Base-by-base conservation (phyloP, 2,113 vertebrate species). In the Proteles cristata region DNA sequence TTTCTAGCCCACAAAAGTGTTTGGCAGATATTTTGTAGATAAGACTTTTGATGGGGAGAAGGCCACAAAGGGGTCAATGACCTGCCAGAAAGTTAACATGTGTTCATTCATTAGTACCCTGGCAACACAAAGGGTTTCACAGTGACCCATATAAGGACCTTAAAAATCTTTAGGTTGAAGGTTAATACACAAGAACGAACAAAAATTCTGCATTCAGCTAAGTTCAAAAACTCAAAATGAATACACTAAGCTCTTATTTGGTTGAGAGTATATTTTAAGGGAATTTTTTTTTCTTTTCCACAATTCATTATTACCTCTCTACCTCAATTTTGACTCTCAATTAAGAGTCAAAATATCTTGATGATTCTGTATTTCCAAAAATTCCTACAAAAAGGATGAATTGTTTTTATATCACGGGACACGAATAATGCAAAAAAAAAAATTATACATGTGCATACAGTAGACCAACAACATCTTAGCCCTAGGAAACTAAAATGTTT, bases 381-480 rank as follows among this genome's bases (percentile, higher is more conserved):
- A 95, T 84, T 88, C 35, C 35, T 84, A 93, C 11, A 89, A 10
- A 86, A 19, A 80, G 35, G 26, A 94, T 93, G n/a, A 89, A 87
- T 71, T 86, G 84, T 68, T 73, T 91, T 88, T 93, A 82, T 21
- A 92, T 73, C 26, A 88, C 45, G 26, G 79, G 83, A 95, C 69
- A 97, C 63, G 73, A 31, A 96, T 92, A 96, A 96, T 95, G 58
- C 25, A 96, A 93, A 83, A 53, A 93, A 97, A 65, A 55, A 65
- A 97, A 65, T 92, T 93, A 96, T 16, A 95, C 31, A 84, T 84
- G 65, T 96, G 50, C 16, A 95, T 55, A 77, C 3, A 91, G 28
- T 35, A 96, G 66, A 96, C 83, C 43, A 91, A 71, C 21, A 77
- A 43, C 11, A 87, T 35, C 43, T 90, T 53, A 92, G 48, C 17